phyloP scores from a whole-genome alignment of 2,113 vertebrate genomes.

The Antidorcas marsupialis region DNA sequence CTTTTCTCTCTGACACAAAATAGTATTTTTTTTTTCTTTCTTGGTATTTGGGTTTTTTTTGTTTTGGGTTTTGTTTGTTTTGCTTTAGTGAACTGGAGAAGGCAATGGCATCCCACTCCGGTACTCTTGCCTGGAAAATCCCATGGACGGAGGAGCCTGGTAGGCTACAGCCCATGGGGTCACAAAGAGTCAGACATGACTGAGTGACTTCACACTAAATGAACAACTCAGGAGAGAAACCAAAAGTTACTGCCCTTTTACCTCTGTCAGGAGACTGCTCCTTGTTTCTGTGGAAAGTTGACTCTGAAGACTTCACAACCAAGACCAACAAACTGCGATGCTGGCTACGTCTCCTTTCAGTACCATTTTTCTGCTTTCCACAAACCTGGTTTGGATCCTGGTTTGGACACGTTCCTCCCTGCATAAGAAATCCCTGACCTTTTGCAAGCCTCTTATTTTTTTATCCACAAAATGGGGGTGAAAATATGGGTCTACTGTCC shows the following conservation, averaged over 20 bases:
- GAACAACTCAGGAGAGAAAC: background rate
- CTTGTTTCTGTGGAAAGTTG: background rate
- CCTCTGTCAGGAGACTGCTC: background rate
- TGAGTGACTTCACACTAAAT: background rate
- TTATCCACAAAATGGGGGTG: background rate
- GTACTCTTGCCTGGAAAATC: too few species aligned
- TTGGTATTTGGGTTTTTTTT: background rate
- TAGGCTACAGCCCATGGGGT: too few species aligned
- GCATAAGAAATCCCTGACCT: background rate
- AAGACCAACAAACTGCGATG: background rate
- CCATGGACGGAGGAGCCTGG: too few species aligned
- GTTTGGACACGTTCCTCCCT: background rate
- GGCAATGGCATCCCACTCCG: too few species aligned
- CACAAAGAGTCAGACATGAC: too few species aligned
- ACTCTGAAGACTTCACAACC: background rate
- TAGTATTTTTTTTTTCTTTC: background rate
- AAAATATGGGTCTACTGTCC: fast-evolving
- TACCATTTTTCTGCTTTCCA: background rate
- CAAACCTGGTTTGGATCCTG: background rate
- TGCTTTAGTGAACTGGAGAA: background rate
- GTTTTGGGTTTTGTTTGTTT: background rate
- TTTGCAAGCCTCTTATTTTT: background rate
- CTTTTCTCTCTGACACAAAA: background rate
- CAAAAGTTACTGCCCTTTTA: background rate
- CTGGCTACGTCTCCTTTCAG: background rate